These are phyloP conservation scores for Tipula confusa DNA, from an alignment of 2,888 invertebrate genomes.

Conservation along the genomic window DNA sequence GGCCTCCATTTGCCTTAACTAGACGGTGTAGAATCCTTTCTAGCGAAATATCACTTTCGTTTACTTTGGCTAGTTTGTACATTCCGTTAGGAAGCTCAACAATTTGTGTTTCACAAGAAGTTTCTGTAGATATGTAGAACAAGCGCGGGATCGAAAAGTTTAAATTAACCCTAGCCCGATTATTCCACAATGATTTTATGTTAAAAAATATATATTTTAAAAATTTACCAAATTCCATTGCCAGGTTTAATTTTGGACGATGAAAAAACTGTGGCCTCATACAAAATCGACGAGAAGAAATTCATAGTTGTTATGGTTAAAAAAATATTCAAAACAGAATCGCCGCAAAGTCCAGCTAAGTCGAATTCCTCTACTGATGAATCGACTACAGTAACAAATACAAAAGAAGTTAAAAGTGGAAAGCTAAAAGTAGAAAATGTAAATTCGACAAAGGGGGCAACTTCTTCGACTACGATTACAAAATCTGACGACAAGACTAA, in stretches of 20 bases:
- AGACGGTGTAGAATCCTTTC: no score
- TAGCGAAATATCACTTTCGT: no score
- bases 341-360: background rate
- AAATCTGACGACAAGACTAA: background rate
- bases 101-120: no score
- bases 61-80: no score
- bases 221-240: no score
- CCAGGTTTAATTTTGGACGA: slow-evolving; percentile 89
- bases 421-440: background rate
- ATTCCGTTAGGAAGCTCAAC: no score
- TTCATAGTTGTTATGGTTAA: slow-evolving; percentile 97
- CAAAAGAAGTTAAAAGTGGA: background rate
- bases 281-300: slow-evolving; percentile 95
- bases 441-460: background rate
- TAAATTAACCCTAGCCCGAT: no score
- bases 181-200: no score
- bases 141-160: no score
- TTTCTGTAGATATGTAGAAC: no score
- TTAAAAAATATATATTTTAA: no score
- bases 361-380: slow-evolving; percentile 44
- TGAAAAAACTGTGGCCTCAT: slow-evolving; percentile 76
- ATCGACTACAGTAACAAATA: background rate
- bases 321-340: slow-evolving; percentile 44
- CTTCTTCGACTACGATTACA: background rate
- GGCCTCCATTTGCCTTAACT: no score